A percentile compares a stretch with the other conserved stretches of the same genome.
These are phyloP conservation scores for Margarornis squamiger DNA, from an alignment of 2,797 vertebrate species.

Conservation along the genomic window DNA sequence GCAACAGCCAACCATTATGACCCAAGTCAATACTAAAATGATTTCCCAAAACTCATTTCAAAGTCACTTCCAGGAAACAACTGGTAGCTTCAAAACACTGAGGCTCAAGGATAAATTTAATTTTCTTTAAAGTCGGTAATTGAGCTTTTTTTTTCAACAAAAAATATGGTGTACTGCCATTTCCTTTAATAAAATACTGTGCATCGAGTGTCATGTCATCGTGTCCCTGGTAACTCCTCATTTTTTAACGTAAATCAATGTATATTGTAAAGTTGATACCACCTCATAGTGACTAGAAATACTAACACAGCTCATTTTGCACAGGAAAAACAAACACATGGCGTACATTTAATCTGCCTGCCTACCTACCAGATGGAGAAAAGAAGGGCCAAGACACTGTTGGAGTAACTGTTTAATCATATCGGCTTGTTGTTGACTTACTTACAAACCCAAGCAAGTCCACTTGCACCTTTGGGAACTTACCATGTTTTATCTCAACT, in stretches of 20 bases:
- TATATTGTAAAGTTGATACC: background rate
- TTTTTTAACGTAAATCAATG: background rate
- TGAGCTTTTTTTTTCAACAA: background rate
- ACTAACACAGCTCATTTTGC: background rate
- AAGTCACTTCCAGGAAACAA: conserved; percentile 65
- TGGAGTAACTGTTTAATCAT: conserved; percentile 40
- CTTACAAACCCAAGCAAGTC: background rate
- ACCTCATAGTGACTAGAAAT: conserved; percentile 3
- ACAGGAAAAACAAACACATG: conserved; percentile 29
- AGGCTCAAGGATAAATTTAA: conserved; percentile 33
- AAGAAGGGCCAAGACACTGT: conserved; percentile 18
- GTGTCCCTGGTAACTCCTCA: background rate
- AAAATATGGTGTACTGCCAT: background rate
- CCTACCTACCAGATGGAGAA: conserved; percentile 41
- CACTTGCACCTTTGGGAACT: background rate
- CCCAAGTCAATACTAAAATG: conserved; percentile 66
- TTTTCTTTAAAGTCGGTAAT: conserved; percentile 50
- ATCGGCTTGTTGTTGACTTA: background rate
- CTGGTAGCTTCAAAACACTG: conserved; percentile 14
- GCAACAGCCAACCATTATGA: conserved; percentile 42
- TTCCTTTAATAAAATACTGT: conserved; percentile 20
- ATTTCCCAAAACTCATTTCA: conserved; percentile 69
- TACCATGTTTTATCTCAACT: background rate
- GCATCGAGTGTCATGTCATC: background rate
- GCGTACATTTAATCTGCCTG: conserved; percentile 16